Conservation (phyloP, 2,797 vertebrate genomes). For the Pampus argenteus region DNA sequence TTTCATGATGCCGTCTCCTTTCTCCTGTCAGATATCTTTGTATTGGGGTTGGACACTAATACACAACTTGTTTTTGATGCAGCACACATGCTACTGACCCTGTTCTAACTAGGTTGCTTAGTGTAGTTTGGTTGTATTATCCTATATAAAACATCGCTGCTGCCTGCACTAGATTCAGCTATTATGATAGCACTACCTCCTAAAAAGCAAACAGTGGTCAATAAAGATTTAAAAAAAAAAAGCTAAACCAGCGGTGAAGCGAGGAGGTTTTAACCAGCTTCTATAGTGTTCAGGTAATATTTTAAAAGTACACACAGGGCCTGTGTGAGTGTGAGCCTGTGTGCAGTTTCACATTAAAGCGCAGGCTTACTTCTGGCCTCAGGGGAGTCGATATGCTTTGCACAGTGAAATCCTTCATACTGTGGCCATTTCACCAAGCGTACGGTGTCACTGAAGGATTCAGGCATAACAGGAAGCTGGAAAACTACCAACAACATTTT, state of each 20-base stretch:
- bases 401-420: constrained; percentile 65
- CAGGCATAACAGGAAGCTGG: constrained; percentile 11
- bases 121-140: constrained; percentile 9
- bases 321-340: not conserved
- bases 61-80: constrained; percentile 1
- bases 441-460: constrained; percentile 29
- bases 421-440: constrained; percentile 52
- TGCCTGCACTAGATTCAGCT: constrained; percentile 15
- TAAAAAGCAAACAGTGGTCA: not conserved
- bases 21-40: not conserved
- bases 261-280: constrained; percentile 17
- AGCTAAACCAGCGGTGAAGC: constrained; percentile 17
- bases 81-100: constrained; percentile 9
- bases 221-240: constrained; percentile 11
- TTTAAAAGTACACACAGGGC: constrained; percentile 50
- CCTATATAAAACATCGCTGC: not conserved
- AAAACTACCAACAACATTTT: not conserved
- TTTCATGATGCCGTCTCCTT: constrained; percentile 2
- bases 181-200: not conserved
- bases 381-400: constrained; percentile 50
- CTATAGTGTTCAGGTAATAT: constrained; percentile 63
- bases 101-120: constrained; percentile 24
- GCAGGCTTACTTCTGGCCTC: constrained; percentile 49
- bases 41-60: not conserved
- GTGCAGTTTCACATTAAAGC: constrained; percentile 45